Percentiles rank a stretch among this genome's conserved stretches.
phyloP scores from a whole-genome alignment of 2,797 vertebrate species.

The Coranthus polyacanthus region DNA sequence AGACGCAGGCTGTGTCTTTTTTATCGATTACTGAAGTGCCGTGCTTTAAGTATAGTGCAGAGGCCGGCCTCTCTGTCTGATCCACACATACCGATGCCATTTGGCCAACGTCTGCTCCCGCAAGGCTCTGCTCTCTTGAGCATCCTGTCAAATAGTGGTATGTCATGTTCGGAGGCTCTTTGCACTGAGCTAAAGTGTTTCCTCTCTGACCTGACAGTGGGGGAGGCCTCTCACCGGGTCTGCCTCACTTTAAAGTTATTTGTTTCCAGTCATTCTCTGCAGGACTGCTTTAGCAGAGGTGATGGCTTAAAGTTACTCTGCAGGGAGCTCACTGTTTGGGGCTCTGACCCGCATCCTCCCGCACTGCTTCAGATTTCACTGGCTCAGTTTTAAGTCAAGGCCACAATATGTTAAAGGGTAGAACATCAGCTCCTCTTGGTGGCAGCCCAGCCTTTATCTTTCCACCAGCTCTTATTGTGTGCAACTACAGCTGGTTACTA shows the following conservation, averaged over 20 bases:
- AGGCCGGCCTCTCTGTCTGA: conserved; percentile 43
- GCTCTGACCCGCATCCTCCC: conserved; percentile 32
- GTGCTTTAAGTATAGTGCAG: conserved; percentile 57
- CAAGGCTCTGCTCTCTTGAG: conserved; percentile 54
- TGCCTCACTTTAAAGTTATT: conserved; percentile 80
- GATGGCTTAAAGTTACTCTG: conserved; percentile 66
- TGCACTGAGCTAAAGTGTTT: conserved; percentile 41
- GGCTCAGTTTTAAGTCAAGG: conserved; percentile 19
- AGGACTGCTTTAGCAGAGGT: conserved; percentile 69
- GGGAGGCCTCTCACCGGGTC: conserved; percentile 51
- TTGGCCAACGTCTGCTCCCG: conserved; percentile 55
- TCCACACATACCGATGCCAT: conserved; percentile 59
- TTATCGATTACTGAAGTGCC: conserved; percentile 53
- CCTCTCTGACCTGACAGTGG: conserved; percentile 60
- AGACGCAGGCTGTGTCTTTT: conserved; percentile 1
- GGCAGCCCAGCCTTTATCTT: conserved; percentile 11
- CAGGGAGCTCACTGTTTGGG: conserved; percentile 60
- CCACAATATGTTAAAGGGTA: conserved; percentile 17
- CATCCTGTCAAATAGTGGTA: conserved; percentile 68
- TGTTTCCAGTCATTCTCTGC: conserved; percentile 80
- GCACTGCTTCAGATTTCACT: conserved; percentile 44
- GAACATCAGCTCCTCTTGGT: conserved; percentile 17
- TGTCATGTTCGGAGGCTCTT: conserved; percentile 60
- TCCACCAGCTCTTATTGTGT: no score
- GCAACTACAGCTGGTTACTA: no score